Conservation (phyloP, 2,797 vertebrate species). For the Todus mexicanus region DNA sequence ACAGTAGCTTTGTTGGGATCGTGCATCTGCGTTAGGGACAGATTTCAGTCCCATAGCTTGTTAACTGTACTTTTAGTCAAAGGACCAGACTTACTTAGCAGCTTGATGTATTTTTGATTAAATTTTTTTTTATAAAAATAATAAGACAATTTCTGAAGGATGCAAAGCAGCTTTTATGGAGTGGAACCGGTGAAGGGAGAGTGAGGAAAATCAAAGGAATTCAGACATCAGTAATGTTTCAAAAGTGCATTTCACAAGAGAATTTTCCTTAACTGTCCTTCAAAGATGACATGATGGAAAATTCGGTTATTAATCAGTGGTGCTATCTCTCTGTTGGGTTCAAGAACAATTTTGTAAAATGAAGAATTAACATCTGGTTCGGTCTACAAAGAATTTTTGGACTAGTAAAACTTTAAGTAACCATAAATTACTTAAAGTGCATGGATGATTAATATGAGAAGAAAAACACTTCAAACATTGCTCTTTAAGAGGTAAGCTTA, state of each 20-base stretch:
- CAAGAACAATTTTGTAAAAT: background rate
- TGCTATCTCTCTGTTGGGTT: background rate
- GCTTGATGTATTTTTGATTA: background rate
- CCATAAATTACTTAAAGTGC: background rate
- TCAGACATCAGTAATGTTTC: constrained; percentile 12
- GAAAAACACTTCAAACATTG: constrained; percentile 34
- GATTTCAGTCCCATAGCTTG: background rate
- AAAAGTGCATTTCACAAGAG: constrained; percentile 30
- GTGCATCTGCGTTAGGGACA: background rate
- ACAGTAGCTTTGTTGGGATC: background rate
- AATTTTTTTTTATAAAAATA: background rate
- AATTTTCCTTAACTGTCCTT: constrained; percentile 31
- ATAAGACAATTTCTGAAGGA: constrained; percentile 1
- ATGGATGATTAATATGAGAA: background rate
- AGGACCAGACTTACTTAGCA: background rate
- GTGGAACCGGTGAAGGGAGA: background rate
- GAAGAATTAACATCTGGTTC: constrained; percentile 32
- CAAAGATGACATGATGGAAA: constrained; percentile 26
- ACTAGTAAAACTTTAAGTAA: background rate
- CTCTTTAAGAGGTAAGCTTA: constrained; percentile 62
- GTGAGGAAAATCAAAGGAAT: constrained; percentile 1
- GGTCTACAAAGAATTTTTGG: constrained; percentile 8
- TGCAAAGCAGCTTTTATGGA: background rate
- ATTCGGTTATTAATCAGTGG: constrained; percentile 39
- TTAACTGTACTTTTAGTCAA: background rate